Conservation (phyloP, 2,797 vertebrate species). For the Peromyscus eremicus region DNA sequence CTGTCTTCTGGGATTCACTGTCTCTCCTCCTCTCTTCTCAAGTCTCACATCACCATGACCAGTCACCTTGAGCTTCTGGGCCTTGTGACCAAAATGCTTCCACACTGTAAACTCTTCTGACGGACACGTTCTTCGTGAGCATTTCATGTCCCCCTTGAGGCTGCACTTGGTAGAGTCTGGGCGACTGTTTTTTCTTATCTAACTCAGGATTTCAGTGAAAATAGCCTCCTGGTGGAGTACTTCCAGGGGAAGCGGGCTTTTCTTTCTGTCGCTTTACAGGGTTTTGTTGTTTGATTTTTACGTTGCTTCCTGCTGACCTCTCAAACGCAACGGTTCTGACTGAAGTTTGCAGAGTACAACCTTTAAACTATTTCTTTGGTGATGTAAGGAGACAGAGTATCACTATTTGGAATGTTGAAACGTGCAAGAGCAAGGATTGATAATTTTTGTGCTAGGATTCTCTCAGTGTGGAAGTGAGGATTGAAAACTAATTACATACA, state of each 20-base stretch:
- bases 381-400: neutral
- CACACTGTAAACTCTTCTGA: neutral
- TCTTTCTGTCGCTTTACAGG: neutral
- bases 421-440: neutral
- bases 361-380: neutral
- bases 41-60: neutral
- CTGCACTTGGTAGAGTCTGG: neutral
- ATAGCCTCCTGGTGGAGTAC: neutral
- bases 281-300: neutral
- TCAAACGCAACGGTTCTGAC: neutral
- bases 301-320: neutral
- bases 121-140: accelerated
- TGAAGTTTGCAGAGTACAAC: neutral
- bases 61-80: neutral
- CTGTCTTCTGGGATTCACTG: neutral
- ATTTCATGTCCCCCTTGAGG: constrained; percentile 10
- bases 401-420: neutral
- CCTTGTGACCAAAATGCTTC: neutral
- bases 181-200: neutral
- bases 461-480: constrained; percentile 3
- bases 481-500: constrained; percentile 50
- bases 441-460: constrained; percentile 9
- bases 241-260: neutral
- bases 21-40: neutral
- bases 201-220: neutral